phyloP scores from a whole-genome alignment of 2,113 vertebrate species.

The Seriola dumerili region DNA sequence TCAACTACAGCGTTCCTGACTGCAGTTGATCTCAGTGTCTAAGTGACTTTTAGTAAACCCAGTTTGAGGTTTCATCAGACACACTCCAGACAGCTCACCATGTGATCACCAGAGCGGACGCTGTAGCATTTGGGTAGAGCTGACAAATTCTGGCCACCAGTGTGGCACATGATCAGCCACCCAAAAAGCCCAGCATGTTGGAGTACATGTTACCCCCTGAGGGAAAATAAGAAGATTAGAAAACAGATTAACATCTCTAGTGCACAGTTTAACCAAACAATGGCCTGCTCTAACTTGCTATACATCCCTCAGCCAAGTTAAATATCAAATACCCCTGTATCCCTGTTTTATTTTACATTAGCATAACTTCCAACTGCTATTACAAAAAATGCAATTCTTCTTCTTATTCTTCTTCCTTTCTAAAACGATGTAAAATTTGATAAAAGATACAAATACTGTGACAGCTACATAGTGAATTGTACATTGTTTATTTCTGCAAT shows the following conservation, averaged over 20 bases:
- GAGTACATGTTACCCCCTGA: conserved; percentile 96
- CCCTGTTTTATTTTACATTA: background rate
- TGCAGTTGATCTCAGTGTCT: background rate
- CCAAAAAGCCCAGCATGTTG: conserved; percentile 94
- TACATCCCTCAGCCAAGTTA: background rate
- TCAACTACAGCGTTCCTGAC: background rate
- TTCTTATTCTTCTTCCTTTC: background rate
- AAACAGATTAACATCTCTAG: background rate
- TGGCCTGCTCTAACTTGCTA: background rate
- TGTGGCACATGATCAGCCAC: conserved; percentile 95
- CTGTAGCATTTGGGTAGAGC: conserved; percentile 94
- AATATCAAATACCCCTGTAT: background rate
- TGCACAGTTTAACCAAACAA: background rate
- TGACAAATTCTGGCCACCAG: conserved; percentile 94
- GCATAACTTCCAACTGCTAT: background rate
- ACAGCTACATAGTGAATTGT: background rate
- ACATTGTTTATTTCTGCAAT: background rate
- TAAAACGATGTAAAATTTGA: background rate
- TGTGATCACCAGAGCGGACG: conserved; percentile 93
- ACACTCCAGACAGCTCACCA: conserved; percentile 84
- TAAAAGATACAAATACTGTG: background rate
- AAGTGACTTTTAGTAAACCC: background rate
- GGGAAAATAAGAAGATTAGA: background rate
- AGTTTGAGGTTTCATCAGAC: background rate
- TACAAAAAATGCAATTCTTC: background rate